These are phyloP conservation scores for Magallana nippona DNA, from an alignment of 2,888 invertebrate genomes.

Conservation along the genomic window DNA sequence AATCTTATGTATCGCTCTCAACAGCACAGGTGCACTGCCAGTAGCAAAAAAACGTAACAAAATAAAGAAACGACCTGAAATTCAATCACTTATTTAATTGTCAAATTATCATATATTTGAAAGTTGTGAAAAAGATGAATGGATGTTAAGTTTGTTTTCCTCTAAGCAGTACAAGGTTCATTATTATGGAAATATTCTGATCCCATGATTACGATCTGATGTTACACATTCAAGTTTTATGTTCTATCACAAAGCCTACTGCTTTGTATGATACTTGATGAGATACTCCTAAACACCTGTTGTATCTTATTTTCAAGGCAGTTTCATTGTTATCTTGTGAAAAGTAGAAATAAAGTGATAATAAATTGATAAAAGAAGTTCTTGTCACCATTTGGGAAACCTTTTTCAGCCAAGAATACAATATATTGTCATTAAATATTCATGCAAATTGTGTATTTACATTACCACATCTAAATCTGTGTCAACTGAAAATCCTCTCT, in stretches of 20 bases:
- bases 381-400: background rate
- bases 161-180: background rate
- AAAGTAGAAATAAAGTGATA: constrained; percentile 10
- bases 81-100: constrained; percentile 28
- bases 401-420: background rate
- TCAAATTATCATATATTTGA: constrained; percentile 19
- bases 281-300: constrained; percentile 23
- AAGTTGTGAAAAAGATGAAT: constrained; percentile 34
- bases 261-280: constrained; percentile 12
- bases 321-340: constrained; percentile 9
- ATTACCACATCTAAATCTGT: too few species aligned
- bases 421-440: background rate
- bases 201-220: constrained; percentile 8
- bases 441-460: background rate
- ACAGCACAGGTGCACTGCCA: constrained; percentile 16
- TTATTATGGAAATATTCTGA: constrained; percentile 28
- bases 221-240: constrained; percentile 23
- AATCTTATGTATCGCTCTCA: background rate
- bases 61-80: background rate
- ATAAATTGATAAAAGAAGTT: constrained; percentile 25
- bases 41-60: background rate
- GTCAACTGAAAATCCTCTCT: too few species aligned
- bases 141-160: constrained; percentile 3
- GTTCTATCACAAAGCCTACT: background rate
- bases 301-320: background rate